Percentiles rank a stretch among this genome's conserved stretches.
Evolutionary conservation across 1,140 invertebrate genomes (phyloP).

Genomic region (Penaeus vannamei): DNA sequence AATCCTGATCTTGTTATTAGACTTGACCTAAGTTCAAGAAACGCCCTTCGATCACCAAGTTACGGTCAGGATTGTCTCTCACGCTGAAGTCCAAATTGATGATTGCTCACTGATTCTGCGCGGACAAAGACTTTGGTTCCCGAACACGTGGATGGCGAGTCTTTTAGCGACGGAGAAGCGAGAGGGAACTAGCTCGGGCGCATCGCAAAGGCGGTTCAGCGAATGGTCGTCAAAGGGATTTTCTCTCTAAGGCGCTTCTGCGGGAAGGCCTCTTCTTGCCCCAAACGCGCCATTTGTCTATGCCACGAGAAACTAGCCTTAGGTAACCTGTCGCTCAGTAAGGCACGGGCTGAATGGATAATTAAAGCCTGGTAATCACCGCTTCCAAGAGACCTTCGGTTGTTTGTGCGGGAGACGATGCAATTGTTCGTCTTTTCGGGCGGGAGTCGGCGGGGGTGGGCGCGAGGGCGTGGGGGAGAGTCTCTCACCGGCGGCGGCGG

Average conservation of each 20-base stretch:
- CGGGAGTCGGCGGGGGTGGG: background rate
- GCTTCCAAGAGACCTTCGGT: slow-evolving; percentile 20
- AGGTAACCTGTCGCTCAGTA: slow-evolving; percentile 64
- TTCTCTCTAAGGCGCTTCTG: too few species aligned
- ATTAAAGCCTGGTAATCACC: slow-evolving; percentile 62
- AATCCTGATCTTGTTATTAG: too few species aligned
- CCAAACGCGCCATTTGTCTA: slow-evolving; percentile 56
- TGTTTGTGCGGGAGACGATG: background rate
- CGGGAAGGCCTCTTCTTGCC: slow-evolving; percentile 41
- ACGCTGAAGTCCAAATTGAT: background rate
- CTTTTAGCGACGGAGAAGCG: background rate
- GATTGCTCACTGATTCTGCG: slow-evolving; percentile 23
- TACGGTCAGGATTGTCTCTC: background rate
- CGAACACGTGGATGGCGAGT: slow-evolving; percentile 5
- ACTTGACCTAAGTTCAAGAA: too few species aligned
- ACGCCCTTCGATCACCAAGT: too few species aligned
- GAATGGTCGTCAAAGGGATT: too few species aligned
- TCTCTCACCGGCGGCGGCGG: background rate
- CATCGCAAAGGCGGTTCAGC: too few species aligned
- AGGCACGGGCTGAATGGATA: slow-evolving; percentile 64
- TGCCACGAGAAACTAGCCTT: slow-evolving; percentile 53
- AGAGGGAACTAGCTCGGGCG: background rate
- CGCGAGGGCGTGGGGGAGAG: background rate
- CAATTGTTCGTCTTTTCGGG: background rate
- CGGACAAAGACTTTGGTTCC: slow-evolving; percentile 29